Percentiles rank a stretch among this genome's conserved stretches.
Evolutionary conservation across 23 tunicate genomes (phyloP).

Genomic region (Ascidia mentula): DNA sequence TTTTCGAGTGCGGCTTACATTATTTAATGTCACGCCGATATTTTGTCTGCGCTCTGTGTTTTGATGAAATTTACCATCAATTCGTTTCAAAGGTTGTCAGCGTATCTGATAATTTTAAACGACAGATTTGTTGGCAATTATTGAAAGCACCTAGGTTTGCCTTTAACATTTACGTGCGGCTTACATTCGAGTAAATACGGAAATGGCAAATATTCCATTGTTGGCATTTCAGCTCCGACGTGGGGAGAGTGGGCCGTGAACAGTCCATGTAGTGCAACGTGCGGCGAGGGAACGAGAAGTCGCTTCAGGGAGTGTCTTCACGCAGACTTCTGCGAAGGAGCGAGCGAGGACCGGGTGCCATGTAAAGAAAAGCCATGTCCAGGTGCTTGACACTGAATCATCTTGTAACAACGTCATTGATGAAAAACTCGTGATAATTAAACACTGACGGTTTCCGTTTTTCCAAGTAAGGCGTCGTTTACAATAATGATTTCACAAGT

Average conservation of each 20-base stretch:
- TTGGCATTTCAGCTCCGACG: neutral
- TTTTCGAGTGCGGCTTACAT: too few species aligned
- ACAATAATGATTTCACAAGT: neutral
- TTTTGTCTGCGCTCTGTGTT: too few species aligned
- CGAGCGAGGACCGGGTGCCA: conserved; percentile 28
- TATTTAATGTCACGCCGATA: too few species aligned
- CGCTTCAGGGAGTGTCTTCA: conserved; percentile 29
- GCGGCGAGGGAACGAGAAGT: conserved; percentile 35
- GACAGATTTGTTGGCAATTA: too few species aligned
- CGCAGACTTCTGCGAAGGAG: conserved; percentile 52
- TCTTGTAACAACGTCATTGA: neutral
- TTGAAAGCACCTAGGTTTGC: too few species aligned
- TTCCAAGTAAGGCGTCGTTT: neutral
- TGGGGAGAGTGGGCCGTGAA: conserved; percentile 53
- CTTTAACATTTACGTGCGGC: too few species aligned
- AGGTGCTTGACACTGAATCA: conserved; percentile 16
- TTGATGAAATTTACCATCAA: too few species aligned
- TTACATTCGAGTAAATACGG: too few species aligned
- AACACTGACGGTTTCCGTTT: neutral
- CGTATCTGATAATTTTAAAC: too few species aligned
- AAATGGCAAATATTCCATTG: too few species aligned
- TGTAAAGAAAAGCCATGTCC: conserved; percentile 36
- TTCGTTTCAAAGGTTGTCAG: too few species aligned
- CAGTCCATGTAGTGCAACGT: conserved; percentile 47
- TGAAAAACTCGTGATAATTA: neutral